Evolutionary conservation across 2,113 vertebrate species (phyloP).

Genomic region (Aspidoscelis tigris): DNA sequence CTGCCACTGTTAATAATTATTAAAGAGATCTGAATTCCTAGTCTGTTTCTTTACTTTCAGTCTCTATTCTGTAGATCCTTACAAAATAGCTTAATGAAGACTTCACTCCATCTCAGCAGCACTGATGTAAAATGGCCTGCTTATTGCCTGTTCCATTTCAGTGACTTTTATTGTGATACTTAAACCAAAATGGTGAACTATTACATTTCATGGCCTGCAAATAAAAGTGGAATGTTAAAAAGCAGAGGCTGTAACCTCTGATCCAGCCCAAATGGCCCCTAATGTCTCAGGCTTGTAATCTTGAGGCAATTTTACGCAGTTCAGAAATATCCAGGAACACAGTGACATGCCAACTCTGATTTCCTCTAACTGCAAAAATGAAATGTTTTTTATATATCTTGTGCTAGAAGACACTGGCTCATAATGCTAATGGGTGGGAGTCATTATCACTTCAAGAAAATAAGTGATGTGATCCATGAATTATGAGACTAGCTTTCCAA

Average conservation of each 20-base stretch:
- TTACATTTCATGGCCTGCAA: constrained; percentile 85
- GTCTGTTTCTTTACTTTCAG: constrained; percentile 53
- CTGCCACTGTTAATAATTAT: background rate
- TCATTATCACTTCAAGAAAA: constrained; percentile 6
- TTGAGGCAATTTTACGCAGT: constrained; percentile 64
- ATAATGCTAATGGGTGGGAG: constrained; percentile 8
- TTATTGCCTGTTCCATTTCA: constrained; percentile 83
- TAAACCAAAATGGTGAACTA: constrained; percentile 86
- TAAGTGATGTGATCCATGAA: constrained; percentile 1
- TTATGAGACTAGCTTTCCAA: background rate
- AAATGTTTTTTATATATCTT: constrained; percentile 29
- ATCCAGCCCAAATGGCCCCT: constrained; percentile 72
- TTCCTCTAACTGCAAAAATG: constrained; percentile 46
- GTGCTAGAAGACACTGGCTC: background rate
- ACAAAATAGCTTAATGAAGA: constrained; percentile 76
- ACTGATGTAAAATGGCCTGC: constrained; percentile 79
- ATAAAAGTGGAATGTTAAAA: constrained; percentile 82
- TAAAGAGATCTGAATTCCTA: background rate
- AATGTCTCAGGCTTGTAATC: constrained; percentile 74
- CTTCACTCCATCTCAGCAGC: constrained; percentile 66
- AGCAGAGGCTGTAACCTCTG: constrained; percentile 78
- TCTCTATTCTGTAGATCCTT: constrained; percentile 61
- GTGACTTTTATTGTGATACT: constrained; percentile 85
- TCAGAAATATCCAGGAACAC: constrained; percentile 57
- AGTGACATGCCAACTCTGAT: constrained; percentile 43